Evolutionary conservation across 2,113 vertebrate genomes (phyloP).

Genomic region (Cavia porcellus): DNA sequence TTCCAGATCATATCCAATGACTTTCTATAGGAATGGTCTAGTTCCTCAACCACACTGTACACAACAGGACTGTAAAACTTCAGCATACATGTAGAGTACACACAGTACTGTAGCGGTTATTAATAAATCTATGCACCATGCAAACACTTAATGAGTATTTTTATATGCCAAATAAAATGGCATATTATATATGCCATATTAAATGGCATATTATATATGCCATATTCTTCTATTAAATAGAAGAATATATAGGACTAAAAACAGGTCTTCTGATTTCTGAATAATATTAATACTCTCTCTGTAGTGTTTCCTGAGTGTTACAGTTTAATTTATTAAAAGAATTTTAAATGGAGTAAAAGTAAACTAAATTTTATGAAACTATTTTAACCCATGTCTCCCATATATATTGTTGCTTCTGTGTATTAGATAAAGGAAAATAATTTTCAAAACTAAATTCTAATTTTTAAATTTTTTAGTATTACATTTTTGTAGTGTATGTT

Average conservation of each 20-base stretch:
- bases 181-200: no score
- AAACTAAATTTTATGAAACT: neutral
- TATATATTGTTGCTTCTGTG: constrained; percentile 12
- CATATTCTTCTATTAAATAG: no score
- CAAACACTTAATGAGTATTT: neutral
- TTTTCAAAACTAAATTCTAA: neutral
- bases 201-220: no score
- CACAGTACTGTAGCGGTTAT: neutral
- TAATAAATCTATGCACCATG: neutral
- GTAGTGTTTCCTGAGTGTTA: neutral
- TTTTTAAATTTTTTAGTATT: neutral
- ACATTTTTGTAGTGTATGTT: neutral
- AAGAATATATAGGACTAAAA: neutral
- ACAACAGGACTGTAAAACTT: neutral
- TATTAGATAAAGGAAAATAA: neutral
- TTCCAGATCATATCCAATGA: neutral
- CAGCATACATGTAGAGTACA: neutral
- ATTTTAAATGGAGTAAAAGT: neutral
- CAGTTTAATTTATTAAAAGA: neutral
- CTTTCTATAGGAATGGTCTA: neutral
- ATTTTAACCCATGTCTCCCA: constrained; percentile 33
- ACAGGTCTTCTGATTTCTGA: neutral
- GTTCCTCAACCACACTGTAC: accelerated
- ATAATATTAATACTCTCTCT: neutral
- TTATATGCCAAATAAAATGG: neutral